Evolutionary conservation across 2,888 invertebrate species (phyloP).

Genomic region (Hydropsyche betteni): DNA sequence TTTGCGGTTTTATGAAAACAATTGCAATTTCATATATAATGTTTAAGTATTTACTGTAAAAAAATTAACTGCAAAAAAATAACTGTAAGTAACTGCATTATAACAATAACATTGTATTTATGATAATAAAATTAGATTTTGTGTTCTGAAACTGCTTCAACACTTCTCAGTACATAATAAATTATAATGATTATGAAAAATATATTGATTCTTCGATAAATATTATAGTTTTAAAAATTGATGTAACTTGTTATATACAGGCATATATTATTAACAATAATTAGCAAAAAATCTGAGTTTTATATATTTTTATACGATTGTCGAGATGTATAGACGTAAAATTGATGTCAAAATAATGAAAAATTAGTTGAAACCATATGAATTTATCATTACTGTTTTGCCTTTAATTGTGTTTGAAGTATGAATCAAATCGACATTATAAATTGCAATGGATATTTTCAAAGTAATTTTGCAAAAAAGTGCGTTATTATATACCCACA

Average conservation of each 20-base stretch:
- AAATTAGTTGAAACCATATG: constrained; percentile 27
- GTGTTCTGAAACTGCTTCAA: constrained; percentile 42
- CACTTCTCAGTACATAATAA: constrained; percentile 33
- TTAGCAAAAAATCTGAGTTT: constrained; percentile 43
- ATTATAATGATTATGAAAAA: constrained; percentile 11
- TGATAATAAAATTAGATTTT: constrained; percentile 36
- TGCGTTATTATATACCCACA: neutral
- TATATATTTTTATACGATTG: constrained; percentile 50
- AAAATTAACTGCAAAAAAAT: neutral
- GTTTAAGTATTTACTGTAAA: constrained; percentile 5
- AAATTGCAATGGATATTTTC: constrained; percentile 10
- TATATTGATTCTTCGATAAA: constrained; percentile 19
- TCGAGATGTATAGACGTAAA: constrained; percentile 46
- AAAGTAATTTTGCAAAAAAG: neutral
- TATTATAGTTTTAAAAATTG: constrained; percentile 39
- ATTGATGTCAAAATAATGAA: constrained; percentile 42
- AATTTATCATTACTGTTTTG: constrained; percentile 30
- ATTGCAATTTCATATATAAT: constrained; percentile 21
- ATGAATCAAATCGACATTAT: constrained; percentile 9
- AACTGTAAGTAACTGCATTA: neutral
- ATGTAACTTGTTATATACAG: constrained; percentile 40
- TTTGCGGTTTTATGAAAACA: constrained; percentile 25
- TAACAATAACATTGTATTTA: neutral
- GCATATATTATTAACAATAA: constrained; percentile 45
- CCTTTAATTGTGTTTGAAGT: constrained; percentile 34